Percentiles rank a stretch among this genome's conserved stretches.
These are phyloP conservation scores for Gibbula magus DNA, from an alignment of 2,888 invertebrate genomes.

Conservation along the genomic window DNA sequence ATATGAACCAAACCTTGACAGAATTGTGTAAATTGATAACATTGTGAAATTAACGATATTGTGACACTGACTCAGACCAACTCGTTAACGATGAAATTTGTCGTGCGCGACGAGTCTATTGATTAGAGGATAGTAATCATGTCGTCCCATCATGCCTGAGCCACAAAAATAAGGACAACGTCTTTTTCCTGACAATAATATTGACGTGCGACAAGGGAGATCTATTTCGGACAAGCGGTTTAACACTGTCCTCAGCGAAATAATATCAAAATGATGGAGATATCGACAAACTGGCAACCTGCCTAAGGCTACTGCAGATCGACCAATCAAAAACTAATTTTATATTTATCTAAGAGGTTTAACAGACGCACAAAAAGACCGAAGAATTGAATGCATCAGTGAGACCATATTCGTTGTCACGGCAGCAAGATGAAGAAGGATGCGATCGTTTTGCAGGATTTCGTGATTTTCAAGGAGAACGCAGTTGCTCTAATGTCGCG, in stretches of 20 bases:
- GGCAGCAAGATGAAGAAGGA: neutral
- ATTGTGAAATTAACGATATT: neutral
- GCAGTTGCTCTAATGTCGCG: neutral
- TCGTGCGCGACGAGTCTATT: slow-evolving; percentile 1
- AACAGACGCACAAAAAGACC: slow-evolving; percentile 16
- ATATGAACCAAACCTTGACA: neutral
- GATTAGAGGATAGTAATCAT: slow-evolving; percentile 11
- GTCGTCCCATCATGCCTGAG: slow-evolving; percentile 12
- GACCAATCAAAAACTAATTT: slow-evolving; percentile 25
- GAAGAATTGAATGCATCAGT: slow-evolving; percentile 3
- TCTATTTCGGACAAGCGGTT: slow-evolving; percentile 22
- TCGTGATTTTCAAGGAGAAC: slow-evolving; percentile 1
- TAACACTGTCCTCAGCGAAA: slow-evolving; percentile 20
- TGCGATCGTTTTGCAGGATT: slow-evolving; percentile 7
- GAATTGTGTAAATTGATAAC: neutral
- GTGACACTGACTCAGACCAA: neutral
- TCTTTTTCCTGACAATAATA: slow-evolving; percentile 25
- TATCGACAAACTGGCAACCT: slow-evolving; percentile 5
- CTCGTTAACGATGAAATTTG: slow-evolving; percentile 19
- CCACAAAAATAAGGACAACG: slow-evolving; percentile 18
- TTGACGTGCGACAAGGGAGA: slow-evolving; percentile 20
- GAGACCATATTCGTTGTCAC: slow-evolving; percentile 15
- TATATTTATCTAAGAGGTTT: slow-evolving; percentile 24
- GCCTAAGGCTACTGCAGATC: slow-evolving; percentile 1
- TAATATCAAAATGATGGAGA: slow-evolving; percentile 21